Conservation (phyloP, 2,888 invertebrate species). For the Drosophila rubida region DNA sequence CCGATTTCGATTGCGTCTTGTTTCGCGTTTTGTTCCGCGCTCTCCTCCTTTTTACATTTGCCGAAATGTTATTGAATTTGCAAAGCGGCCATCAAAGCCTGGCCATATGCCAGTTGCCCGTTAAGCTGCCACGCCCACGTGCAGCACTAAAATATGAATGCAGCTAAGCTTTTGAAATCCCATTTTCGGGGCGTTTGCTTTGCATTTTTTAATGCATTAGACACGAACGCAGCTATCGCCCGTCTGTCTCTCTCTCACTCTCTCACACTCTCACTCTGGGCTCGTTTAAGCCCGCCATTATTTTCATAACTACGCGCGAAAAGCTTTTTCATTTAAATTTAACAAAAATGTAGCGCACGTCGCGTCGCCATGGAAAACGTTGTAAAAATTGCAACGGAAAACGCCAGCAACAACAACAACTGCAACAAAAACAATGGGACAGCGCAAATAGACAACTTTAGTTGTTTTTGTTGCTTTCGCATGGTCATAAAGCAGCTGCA, state of each 20-base stretch:
- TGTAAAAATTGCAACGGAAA: conserved; percentile 70
- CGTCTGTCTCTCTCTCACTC: background rate
- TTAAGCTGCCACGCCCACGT: conserved; percentile 47
- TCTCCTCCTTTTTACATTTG: conserved; percentile 5
- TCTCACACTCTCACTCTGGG: background rate
- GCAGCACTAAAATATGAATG: conserved; percentile 5
- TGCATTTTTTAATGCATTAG: conserved; percentile 56
- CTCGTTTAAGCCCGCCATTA: conserved; percentile 62
- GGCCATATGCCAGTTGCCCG: conserved; percentile 32
- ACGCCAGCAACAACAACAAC: conserved; percentile 52
- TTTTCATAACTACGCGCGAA: conserved; percentile 76
- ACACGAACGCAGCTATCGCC: conserved; percentile 11
- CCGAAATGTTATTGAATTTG: conserved; percentile 67
- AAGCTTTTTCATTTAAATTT: conserved; percentile 78
- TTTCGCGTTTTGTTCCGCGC: background rate
- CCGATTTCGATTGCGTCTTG: background rate
- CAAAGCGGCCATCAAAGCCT: conserved; percentile 43
- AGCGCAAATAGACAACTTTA: conserved; percentile 60
- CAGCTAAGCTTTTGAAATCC: conserved; percentile 53
- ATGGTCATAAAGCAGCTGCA: conserved; percentile 75
- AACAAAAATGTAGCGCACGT: conserved; percentile 50
- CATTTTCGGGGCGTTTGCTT: conserved; percentile 57
- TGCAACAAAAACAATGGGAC: conserved; percentile 33
- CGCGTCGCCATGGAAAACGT: conserved; percentile 56
- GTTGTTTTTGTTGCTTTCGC: conserved; percentile 30